Evolutionary conservation across 2,797 vertebrate species (phyloP).

Genomic region (Ptychadena robeensis): DNA sequence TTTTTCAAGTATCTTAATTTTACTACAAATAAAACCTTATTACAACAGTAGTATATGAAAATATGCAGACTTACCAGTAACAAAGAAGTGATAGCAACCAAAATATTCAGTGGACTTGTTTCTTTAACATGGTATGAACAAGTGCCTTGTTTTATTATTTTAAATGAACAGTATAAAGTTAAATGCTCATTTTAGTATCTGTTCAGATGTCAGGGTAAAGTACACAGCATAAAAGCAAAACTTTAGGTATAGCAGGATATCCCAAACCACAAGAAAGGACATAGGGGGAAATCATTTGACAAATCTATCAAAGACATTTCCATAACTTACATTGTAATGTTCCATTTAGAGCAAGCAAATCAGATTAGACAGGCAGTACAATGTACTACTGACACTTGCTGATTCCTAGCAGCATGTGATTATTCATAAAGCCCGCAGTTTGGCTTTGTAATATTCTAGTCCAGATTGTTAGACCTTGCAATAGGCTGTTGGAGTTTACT

Average conservation of each 20-base stretch:
- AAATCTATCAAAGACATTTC: slow-evolving; percentile 9
- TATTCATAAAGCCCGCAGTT: slow-evolving; percentile 51
- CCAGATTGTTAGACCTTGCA: slow-evolving; percentile 50
- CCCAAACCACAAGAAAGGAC: not conserved
- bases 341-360: slow-evolving; percentile 46
- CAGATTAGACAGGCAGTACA: slow-evolving; percentile 49
- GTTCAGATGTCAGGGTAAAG: not conserved
- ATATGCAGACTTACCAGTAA: not conserved
- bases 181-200: not conserved
- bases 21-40: not conserved
- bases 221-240: not conserved
- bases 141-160: too few species aligned
- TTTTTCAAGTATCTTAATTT: too few species aligned
- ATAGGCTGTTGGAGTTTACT: slow-evolving; percentile 45
- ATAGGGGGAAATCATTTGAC: not conserved
- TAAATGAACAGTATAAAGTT: too few species aligned
- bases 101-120: not conserved
- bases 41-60: not conserved
- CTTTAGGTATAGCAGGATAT: not conserved
- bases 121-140: not conserved
- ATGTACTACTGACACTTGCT: slow-evolving; percentile 25
- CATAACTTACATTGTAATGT: slow-evolving; percentile 25
- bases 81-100: not conserved
- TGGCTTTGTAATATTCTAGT: slow-evolving; percentile 27
- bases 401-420: slow-evolving; percentile 53